Base-by-base conservation (phyloP, 92 coral and sea anemone species). In the Phymanthus crucifer region DNA sequence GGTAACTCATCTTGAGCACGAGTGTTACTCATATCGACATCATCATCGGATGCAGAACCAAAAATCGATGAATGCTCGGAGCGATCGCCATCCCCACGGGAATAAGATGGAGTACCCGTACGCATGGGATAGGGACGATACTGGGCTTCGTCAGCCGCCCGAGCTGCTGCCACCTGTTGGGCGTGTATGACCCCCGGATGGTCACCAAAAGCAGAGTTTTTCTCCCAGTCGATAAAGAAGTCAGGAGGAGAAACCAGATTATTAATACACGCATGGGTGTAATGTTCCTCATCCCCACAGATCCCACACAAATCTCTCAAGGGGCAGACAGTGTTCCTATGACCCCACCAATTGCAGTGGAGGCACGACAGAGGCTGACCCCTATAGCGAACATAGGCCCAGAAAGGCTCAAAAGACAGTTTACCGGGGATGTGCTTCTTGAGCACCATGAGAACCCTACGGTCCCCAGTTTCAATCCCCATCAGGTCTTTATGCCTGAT, bases 271-370 rank as follows among this genome's bases (percentile, higher is more conserved):
- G 10, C 18, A 48, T 6, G 3, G 0, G 57, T 6, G 16, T 6
- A 0, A 48, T 48, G 57, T 0, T 3, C 16, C 16, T 3, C 18
- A 12, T 48, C 57, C n/a, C 57, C 57, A 48, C 57, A 48, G 16
- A 10, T 48, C 16, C 0, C 57, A 2, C 57, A 48, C n/a, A 12
- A 12, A 6, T 12, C 57, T 2, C 23, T 45, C 6, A 74, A 38
- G 2, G 35, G 66, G n/a, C 78, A 74, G 0, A n/a, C 8, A 0
- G 32, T 32, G 19, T n/a, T 24, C 4, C 36, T n/a, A 36, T 74
- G 78, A 17, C 66, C 78, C 78, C 78, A 74, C 65, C 65, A 74
- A 40, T 74, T 74, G 38, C 78, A 74, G 40, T 45, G 36, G 16
- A 26, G 31, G 37, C 78, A 74, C 38, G 61, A 74, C 19, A 10